Evolutionary conservation across 2,888 invertebrate genomes (phyloP).

Genomic region (Drosophila nr. fundita): DNA sequence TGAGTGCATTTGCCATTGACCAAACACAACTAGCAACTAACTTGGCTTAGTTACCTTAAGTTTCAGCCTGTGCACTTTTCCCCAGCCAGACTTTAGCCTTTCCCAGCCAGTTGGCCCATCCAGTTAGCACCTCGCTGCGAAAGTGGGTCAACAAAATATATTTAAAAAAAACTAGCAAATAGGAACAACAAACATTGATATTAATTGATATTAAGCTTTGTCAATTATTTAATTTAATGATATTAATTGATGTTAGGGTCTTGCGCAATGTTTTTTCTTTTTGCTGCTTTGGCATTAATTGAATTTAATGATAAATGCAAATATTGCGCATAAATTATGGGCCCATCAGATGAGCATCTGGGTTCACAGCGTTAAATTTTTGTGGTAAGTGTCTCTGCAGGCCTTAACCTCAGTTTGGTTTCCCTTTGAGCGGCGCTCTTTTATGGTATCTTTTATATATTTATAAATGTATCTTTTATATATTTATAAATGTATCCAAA

Average conservation of each 20-base stretch:
- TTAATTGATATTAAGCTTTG: slow-evolving; percentile 55
- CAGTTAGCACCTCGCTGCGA: slow-evolving; percentile 70
- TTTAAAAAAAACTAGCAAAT: background rate
- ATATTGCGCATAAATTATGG: slow-evolving; percentile 73
- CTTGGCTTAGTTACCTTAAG: slow-evolving; percentile 33
- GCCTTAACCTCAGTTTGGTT: slow-evolving; percentile 53
- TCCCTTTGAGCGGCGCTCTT: slow-evolving; percentile 12
- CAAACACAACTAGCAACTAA: slow-evolving; percentile 12
- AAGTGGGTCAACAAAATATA: slow-evolving; percentile 66
- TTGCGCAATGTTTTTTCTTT: slow-evolving; percentile 30
- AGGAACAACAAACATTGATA: slow-evolving; percentile 54
- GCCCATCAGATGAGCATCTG: slow-evolving; percentile 36
- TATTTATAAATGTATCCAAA: background rate
- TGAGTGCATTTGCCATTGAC: slow-evolving; percentile 52
- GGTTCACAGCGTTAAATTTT: slow-evolving; percentile 1
- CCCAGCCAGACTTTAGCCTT: slow-evolving; percentile 17
- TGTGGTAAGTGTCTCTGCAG: slow-evolving; percentile 41
- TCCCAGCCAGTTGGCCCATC: slow-evolving; percentile 8
- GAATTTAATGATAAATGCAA: slow-evolving; percentile 79
- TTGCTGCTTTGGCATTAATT: slow-evolving; percentile 60
- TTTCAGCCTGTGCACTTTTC: slow-evolving; percentile 34
- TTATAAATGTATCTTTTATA: background rate
- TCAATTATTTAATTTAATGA: slow-evolving; percentile 6
- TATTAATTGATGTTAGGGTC: slow-evolving; percentile 63
- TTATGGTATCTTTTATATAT: slow-evolving; percentile 8